phyloP scores from a whole-genome alignment of 1,140 invertebrate genomes.

The Saccostrea glomerata region DNA sequence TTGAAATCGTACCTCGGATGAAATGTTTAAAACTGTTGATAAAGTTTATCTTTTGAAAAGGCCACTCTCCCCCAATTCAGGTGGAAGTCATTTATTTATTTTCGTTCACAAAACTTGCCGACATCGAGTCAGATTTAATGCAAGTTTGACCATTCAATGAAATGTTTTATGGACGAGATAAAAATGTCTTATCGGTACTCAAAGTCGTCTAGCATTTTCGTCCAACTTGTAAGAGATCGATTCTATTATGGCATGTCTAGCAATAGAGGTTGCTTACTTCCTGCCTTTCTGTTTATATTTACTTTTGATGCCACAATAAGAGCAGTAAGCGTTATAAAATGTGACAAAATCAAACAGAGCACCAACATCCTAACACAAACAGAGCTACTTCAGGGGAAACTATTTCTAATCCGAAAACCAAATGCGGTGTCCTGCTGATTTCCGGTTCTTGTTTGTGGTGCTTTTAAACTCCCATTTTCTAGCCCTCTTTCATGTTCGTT shows the following conservation, averaged over 20 bases:
- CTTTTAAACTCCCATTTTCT: background rate
- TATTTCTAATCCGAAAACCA: conserved; percentile 31
- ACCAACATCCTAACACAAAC: background rate
- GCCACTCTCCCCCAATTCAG: conserved; percentile 34
- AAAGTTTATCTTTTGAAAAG: conserved; percentile 35
- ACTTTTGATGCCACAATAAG: background rate
- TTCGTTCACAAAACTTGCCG: conserved; percentile 25
- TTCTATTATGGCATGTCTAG: background rate
- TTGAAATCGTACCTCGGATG: conserved; percentile 26
- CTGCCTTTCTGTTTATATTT: background rate
- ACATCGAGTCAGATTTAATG: conserved; percentile 33
- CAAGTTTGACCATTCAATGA: conserved; percentile 35
- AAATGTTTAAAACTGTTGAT: conserved; percentile 33
- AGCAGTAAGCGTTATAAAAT: conserved; percentile 34
- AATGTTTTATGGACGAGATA: conserved; percentile 34
- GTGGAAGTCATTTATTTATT: conserved; percentile 36
- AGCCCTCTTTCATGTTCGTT: conserved; percentile 2
- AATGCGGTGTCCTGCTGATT: conserved; percentile 6
- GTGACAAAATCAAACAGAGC: background rate
- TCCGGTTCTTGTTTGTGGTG: background rate
- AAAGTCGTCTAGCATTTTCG: conserved; percentile 30
- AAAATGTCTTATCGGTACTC: conserved; percentile 20
- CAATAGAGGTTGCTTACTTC: background rate
- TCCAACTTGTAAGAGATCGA: background rate
- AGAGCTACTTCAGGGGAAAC: background rate